Conservation (phyloP, 2,113 vertebrate genomes). For the Phocoena phocoena region DNA sequence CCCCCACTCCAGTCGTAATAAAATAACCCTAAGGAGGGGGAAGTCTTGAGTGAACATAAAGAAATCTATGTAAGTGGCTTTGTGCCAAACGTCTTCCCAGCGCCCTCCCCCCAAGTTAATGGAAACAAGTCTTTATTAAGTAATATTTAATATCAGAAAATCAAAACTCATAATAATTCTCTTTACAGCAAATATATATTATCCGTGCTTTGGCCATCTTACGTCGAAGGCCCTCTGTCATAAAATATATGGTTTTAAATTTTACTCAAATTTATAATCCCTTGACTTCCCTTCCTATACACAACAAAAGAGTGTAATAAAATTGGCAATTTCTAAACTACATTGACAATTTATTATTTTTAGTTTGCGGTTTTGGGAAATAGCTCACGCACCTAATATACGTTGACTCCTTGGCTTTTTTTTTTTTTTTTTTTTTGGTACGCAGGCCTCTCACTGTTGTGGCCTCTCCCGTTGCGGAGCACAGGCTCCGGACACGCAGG, state of each 20-base stretch:
- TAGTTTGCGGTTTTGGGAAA: conserved; percentile 89
- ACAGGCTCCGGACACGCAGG: no score
- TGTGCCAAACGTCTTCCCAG: not conserved
- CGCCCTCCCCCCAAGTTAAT: conserved; percentile 77
- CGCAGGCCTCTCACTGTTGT: no score
- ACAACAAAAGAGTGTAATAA: conserved; percentile 94
- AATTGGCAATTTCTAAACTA: conserved; percentile 94
- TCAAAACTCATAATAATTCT: conserved; percentile 95
- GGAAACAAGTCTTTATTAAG: conserved; percentile 95
- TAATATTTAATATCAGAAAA: conserved; percentile 98
- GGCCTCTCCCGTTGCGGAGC: no score
- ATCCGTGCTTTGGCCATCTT: conserved; percentile 96
- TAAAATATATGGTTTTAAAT: conserved; percentile 96
- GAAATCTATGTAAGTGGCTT: not conserved
- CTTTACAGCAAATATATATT: conserved; percentile 98
- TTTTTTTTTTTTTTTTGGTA: no score
- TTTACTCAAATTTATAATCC: conserved; percentile 92
- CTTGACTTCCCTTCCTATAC: conserved; percentile 92
- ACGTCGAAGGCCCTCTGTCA: conserved; percentile 96
- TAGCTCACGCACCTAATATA: conserved; percentile 85
- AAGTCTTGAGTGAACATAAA: rapidly evolving
- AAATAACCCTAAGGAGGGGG: not conserved
- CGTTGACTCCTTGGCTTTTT: conserved; percentile 88
- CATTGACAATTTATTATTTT: conserved; percentile 85
- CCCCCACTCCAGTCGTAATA: not conserved